These are phyloP conservation scores for Hippopotamyrus pictus DNA, from an alignment of 2,797 vertebrate species.

Conservation along the genomic window DNA sequence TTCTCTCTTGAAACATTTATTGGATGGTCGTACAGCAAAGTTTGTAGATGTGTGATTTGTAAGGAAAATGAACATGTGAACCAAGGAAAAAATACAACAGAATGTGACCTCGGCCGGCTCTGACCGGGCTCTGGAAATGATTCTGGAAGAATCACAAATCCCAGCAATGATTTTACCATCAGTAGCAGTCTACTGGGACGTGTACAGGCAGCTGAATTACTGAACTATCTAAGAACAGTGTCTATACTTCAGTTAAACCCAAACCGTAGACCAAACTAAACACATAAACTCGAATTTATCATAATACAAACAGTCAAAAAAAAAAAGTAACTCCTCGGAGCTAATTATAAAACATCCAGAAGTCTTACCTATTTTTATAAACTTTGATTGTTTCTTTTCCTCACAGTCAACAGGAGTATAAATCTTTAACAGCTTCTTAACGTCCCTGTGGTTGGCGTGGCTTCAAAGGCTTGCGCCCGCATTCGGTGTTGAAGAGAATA, in stretches of 20 bases:
- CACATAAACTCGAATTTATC: not conserved
- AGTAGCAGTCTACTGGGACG: not conserved
- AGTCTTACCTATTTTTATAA: constrained; percentile 31
- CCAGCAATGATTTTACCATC: not conserved
- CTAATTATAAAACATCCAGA: constrained; percentile 20
- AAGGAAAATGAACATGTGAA: not conserved
- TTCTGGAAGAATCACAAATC: not conserved
- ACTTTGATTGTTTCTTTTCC: constrained; percentile 35
- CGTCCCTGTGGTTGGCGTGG: not conserved
- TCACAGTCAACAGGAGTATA: not conserved
- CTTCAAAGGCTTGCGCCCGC: not conserved
- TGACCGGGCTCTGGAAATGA: not conserved
- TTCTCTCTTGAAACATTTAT: not conserved
- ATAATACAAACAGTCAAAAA: constrained; percentile 22
- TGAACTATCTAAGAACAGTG: not conserved
- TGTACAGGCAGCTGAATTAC: not conserved
- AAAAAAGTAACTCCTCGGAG: constrained; percentile 22
- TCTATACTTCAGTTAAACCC: not conserved
- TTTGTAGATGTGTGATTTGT: not conserved
- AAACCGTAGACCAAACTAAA: not conserved
- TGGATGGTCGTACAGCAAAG: not conserved
- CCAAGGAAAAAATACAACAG: not conserved
- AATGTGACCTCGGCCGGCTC: not conserved
- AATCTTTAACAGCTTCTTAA: constrained; percentile 2
- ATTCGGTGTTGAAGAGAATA: not conserved